Conservation (phyloP, 1,140 invertebrate species). For the Aporrectodea caliginosa region DNA sequence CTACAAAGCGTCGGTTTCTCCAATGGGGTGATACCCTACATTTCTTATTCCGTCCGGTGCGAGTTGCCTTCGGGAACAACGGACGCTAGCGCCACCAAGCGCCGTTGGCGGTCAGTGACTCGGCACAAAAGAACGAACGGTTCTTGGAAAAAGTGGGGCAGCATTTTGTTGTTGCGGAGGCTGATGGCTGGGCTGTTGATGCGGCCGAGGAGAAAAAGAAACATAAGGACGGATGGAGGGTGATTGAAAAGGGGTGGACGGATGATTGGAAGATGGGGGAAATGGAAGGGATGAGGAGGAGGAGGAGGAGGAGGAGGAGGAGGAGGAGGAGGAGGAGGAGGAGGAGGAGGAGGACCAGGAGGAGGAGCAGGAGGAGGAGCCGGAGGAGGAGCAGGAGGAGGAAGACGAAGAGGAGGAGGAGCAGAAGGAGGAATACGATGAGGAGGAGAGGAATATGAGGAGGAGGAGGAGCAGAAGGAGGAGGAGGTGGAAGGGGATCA, state of each 20-base stretch:
- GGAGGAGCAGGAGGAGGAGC: not conserved
- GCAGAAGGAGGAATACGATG: not conserved
- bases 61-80: too few species aligned
- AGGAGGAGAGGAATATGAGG: not conserved
- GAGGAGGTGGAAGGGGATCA: not conserved
- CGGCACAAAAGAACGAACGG: too few species aligned
- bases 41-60: too few species aligned
- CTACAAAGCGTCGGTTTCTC: too few species aligned
- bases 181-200: too few species aligned
- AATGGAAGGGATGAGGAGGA: not conserved
- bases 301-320: conserved; percentile 21
- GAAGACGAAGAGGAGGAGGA: not conserved
- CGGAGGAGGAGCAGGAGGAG: not conserved
- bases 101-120: too few species aligned
- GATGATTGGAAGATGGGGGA: not conserved
- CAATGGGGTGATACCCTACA: too few species aligned
- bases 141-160: too few species aligned
- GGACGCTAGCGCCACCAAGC: too few species aligned
- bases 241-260: not conserved
- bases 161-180: too few species aligned
- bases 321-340: conserved; percentile 17
- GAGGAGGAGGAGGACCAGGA: conserved; percentile 8
- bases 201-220: too few species aligned
- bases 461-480: not conserved
- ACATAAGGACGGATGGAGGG: too few species aligned